Evolutionary conservation across 2,113 vertebrate genomes (phyloP), one percentile per base, ranked within the genome.

Genomic region (Eudyptes chrysolophus): DNA sequence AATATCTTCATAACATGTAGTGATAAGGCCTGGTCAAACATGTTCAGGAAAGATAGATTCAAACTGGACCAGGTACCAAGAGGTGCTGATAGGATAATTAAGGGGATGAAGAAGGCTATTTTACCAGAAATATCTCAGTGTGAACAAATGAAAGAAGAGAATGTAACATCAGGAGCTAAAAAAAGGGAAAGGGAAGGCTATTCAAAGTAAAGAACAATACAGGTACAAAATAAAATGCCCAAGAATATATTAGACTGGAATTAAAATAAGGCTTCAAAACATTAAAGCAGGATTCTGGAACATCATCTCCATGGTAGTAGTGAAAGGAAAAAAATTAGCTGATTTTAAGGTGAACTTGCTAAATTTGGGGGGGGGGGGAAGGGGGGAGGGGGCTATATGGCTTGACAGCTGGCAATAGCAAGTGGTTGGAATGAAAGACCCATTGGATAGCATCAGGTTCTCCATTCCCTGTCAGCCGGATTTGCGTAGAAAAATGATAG

Each of bases 211-310:
- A 79, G 52, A 72, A 52, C 13, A 80, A 18, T 32, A 55, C 16
- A 58, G 16, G 32, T 60, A 42, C 32, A 42, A 86, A 90, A 79
- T 52, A 68, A 84, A 92, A 62, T 82, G 42, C 11, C 57, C 27
- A 82, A 68, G 27, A 83, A 79, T 71, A 51, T 70, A 72, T 49
- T 87, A 70, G 84, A 19, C 69, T 94, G 54, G 12, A 91, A 58
- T 83, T 86, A 76, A 93, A 87, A 66, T 61, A 82, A 85, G 18
- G 14, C 30, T 49, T 94, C 40, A 69, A 65, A 84, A 24, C 34
- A 79, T 64, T n/a, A 72, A 17, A 27, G 24, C 48, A 83, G 52
- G 26, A 79, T 83, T 85, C 44, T 79, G 44, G 69, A 82, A 61
- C 7, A 69, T 46, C 13, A n/a, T 38, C 24, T 87, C 38, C 6